Base-by-base conservation (phyloP, 2,797 vertebrate species). In the Todus mexicanus region DNA sequence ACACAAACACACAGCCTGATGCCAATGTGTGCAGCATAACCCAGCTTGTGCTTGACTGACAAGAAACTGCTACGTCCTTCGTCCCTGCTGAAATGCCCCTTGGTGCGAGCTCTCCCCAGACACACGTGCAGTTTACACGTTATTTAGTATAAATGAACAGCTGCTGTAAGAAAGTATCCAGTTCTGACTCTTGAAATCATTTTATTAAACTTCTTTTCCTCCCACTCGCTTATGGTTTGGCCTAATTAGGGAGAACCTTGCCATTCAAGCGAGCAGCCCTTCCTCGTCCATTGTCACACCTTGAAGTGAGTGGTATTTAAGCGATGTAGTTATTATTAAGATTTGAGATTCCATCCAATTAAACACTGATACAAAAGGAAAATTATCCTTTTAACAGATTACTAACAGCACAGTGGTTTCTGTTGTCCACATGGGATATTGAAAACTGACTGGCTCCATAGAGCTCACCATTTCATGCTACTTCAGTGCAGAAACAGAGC, bases 351-450 rank as follows among this genome's bases (percentile, higher is more conserved):
- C 87, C 82, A 63, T 87, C 47, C 75, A 89, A 93, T 94, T 94
- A 94, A 96, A 93, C 88, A 88, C 23, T 1, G 6, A 92, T 85
- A 88, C 19, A 79, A 83, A 40, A 91, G 31, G 63, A 93, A 95
- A 96, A 95, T 89, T 76, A 93, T 83, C 82, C 78, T 92, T 94
- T 89, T 93, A 95, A 80, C 53, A 92, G 72, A 91, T 95, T 95
- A 91, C 91, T 95, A 93, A 95, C 72, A 95, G 83, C 81, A 94
- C 90, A 87, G 23, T 95, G 75, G 70, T 54, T 95, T 95, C 82
- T 87, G 77, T 63, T 91, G 93, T 92, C 86, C 84, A 94, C 84
- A 84, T 68, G 75, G 72, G 84, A 95, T 77, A 72, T 25, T 91
- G 63, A 82, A 95, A 96, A 96, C 82, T 83, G 87, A 87, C 82